Evolutionary conservation across 2,888 invertebrate species (phyloP), one percentile per base, ranked within the genome.

Genomic region (Xylocampa areola): DNA sequence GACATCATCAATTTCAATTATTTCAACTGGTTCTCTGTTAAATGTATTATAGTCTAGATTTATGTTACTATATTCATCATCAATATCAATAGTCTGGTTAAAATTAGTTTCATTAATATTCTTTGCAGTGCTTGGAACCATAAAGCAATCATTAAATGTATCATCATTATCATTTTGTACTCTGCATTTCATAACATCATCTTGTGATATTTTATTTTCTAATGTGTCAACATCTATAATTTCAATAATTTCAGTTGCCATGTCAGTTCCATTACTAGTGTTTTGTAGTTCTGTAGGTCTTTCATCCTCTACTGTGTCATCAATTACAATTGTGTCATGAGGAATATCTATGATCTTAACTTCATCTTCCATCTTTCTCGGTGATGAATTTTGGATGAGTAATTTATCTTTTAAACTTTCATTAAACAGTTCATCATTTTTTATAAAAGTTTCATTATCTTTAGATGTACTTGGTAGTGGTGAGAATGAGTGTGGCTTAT

Each of bases 401-500:
- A 29, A 14, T 4, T 16, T 32, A 11, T 37, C 36, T 8, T 43
- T 50, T 6, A 84, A 54, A 47, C 84, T 82, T 39, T 85, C 73
- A 72, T 76, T 76, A 21, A 84, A 86, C 10, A 66, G 68, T 43
- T 78, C 48, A 37, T 86, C 86, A 81, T 89, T 88, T 76, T 77
- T 78, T 7, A 67, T 41, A 33, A 88, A 74, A 6, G 74, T 81
- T 32, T 79, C 71, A 43, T 45, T 72, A 45, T 87, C 83, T 51
- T 11, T 81, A 2, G 88, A 88, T 30, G 88, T 88, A 66, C 88
- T 88, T 4, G 88, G 88, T 19, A 81, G 25, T 2, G 87, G 88
- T 11, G 80, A 81, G 53, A 87, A 88, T 40, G 72, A 45, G 10
- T 50, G 55, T 33, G 55, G 59, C 6, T 39, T 68, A 0, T 8